These are phyloP conservation scores for Mohoua ochrocephala DNA, from an alignment of 2,113 vertebrate genomes.

Conservation along the genomic window DNA sequence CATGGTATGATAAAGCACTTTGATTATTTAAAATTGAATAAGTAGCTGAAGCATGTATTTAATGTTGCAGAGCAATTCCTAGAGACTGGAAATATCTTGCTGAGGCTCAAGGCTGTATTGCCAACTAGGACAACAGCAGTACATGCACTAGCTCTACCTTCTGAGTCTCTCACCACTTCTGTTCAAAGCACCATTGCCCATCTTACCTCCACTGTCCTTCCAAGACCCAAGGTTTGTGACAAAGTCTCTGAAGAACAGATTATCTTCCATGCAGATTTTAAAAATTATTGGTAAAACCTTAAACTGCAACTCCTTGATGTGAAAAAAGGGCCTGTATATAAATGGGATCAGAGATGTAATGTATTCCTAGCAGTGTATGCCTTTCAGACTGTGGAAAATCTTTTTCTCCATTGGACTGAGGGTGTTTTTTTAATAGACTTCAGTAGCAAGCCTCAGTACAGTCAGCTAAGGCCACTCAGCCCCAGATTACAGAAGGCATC, in stretches of 20 bases:
- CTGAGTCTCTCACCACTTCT: neutral
- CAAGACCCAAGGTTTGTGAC: neutral
- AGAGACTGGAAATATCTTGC: neutral
- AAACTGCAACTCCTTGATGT: neutral
- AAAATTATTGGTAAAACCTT: neutral
- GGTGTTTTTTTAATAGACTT: neutral
- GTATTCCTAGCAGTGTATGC: neutral
- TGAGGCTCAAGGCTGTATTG: neutral
- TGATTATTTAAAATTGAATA: neutral
- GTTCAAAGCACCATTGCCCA: neutral
- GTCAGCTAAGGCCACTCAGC: neutral
- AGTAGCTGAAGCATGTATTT: neutral
- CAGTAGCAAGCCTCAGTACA: neutral
- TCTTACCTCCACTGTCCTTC: neutral
- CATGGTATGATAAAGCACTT: neutral
- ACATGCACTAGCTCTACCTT: neutral
- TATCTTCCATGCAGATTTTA: neutral
- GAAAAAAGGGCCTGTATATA: neutral
- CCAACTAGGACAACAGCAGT: neutral
- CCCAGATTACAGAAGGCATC: neutral
- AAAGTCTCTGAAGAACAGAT: neutral
- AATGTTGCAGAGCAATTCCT: neutral
- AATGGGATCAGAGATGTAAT: accelerated
- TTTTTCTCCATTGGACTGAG: neutral
- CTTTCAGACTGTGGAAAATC: neutral